Evolutionary conservation across 2,113 vertebrate genomes (phyloP).

Genomic region (Rafetus swinhoei): DNA sequence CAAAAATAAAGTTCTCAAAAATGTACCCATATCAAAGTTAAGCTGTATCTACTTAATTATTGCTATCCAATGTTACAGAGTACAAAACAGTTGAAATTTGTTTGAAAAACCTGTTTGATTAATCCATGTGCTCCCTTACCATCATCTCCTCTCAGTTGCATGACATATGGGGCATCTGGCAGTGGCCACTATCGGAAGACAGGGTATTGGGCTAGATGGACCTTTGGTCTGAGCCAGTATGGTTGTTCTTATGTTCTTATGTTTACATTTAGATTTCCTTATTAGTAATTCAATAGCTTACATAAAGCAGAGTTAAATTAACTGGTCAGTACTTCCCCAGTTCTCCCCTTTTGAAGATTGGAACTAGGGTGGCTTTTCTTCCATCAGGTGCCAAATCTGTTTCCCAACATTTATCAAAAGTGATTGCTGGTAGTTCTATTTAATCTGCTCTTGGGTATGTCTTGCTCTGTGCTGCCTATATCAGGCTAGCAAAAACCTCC

Average conservation of each 20-base stretch:
- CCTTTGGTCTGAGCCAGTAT: no score
- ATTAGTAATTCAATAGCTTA: background rate
- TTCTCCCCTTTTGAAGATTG: rapidly evolving
- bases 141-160: background rate
- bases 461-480: rapidly evolving
- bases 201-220: no score
- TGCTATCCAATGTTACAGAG: background rate
- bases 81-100: background rate
- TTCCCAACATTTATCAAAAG: background rate
- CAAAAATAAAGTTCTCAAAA: background rate
- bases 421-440: rapidly evolving
- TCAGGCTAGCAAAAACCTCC: background rate
- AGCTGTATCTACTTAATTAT: background rate
- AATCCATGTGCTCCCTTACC: background rate
- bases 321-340: no score
- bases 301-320: background rate
- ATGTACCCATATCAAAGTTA: background rate
- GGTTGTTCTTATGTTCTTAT: no score
- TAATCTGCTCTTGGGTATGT: background rate
- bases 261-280: background rate
- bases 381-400: background rate
- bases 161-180: no score
- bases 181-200: no score
- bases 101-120: background rate
- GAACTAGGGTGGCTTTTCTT: background rate